These are phyloP conservation scores for Psococerastis gibbosa DNA, from an alignment of 2,888 invertebrate species.

Conservation along the genomic window DNA sequence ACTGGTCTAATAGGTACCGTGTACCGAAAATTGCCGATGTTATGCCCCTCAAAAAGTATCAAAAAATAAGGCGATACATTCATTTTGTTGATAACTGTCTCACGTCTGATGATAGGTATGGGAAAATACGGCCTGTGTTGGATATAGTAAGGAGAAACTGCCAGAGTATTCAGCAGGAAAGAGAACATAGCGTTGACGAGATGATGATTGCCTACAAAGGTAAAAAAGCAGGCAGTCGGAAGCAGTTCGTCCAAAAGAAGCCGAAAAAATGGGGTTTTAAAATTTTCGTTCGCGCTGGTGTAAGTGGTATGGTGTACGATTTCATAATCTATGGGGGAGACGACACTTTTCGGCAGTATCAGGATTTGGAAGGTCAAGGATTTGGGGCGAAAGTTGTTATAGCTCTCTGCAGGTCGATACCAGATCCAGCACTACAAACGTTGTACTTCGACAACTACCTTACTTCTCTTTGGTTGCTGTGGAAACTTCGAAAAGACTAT, in stretches of 20 bases:
- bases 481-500: slow-evolving; percentile 8
- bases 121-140: slow-evolving; percentile 18
- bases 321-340: slow-evolving; percentile 16
- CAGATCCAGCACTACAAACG: slow-evolving; percentile 8
- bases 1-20: slow-evolving; percentile 18
- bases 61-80: slow-evolving; percentile 16
- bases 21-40: slow-evolving; percentile 16
- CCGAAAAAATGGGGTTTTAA: slow-evolving; percentile 22
- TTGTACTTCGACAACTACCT: slow-evolving; percentile 16
- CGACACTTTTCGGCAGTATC: slow-evolving; percentile 1
- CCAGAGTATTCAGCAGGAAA: slow-evolving; percentile 16
- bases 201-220: slow-evolving; percentile 19
- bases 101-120: slow-evolving; percentile 15
- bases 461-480: slow-evolving; percentile 13
- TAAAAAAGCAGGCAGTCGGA: slow-evolving; percentile 15
- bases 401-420: slow-evolving; percentile 13
- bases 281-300: slow-evolving; percentile 14
- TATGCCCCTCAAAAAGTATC: slow-evolving; percentile 19
- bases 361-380: slow-evolving; percentile 10
- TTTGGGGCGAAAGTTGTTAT: slow-evolving; percentile 14
- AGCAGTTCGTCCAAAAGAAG: slow-evolving; percentile 23
- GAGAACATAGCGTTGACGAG: slow-evolving; percentile 19
- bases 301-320: slow-evolving; percentile 14
- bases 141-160: slow-evolving; percentile 15
- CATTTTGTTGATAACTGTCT: slow-evolving; percentile 19